Evolutionary conservation across 37 sponge, comb jelly and placozoan species (phyloP).

Genomic region (Geodia barretti): DNA sequence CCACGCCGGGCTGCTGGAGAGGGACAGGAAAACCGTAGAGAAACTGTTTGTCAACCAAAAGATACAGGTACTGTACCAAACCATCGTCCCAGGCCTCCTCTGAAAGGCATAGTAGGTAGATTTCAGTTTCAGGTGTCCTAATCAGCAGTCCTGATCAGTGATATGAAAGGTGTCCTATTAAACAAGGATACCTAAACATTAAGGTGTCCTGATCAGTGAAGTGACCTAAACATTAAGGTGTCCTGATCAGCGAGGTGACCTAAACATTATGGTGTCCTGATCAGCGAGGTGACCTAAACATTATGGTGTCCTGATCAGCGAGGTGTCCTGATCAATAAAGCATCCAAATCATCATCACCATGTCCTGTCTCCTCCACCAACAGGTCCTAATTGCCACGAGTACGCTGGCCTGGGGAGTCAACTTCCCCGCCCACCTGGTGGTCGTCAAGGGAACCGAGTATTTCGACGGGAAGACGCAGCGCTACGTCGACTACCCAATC

Average conservation of each 20-base stretch:
- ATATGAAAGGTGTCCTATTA: no score
- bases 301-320: background rate
- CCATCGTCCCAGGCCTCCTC: background rate
- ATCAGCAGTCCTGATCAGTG: no score
- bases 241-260: no score
- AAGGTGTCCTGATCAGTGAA: no score
- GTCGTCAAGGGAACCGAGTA: constrained; percentile 99
- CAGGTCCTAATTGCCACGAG: constrained; percentile 94
- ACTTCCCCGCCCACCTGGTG: constrained; percentile 98
- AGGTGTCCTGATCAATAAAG: background rate
- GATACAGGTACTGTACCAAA: constrained; percentile 70
- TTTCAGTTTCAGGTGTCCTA: background rate
- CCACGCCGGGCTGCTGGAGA: constrained; percentile 96
- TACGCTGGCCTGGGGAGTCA: constrained; percentile 99
- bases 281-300: no score
- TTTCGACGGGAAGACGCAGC: constrained; percentile 94
- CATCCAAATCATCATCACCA: background rate
- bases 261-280: no score
- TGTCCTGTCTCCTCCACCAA: background rate
- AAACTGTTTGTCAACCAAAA: constrained; percentile 92
- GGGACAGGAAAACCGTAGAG: constrained; percentile 89
- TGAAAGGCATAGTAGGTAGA: background rate
- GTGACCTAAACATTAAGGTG: no score
- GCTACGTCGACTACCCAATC: constrained; percentile 98
- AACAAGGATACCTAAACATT: no score